phyloP scores from a whole-genome alignment of 2,113 vertebrate genomes.

The Ptilonorhynchus violaceus region DNA sequence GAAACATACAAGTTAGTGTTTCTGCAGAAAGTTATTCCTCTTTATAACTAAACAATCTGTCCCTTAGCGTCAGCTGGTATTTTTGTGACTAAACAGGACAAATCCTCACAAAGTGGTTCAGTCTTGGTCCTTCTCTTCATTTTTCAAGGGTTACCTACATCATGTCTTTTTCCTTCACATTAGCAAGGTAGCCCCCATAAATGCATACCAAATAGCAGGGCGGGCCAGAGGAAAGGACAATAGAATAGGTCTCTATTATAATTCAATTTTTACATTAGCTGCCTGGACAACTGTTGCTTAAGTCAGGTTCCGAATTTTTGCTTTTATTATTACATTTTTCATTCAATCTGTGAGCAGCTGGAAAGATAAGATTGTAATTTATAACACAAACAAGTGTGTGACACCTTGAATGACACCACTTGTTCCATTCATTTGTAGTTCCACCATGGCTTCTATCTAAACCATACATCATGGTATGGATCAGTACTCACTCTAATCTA shows the following conservation, averaged over 20 bases:
- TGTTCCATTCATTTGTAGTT: background rate
- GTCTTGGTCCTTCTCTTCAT: background rate
- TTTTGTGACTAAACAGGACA: background rate
- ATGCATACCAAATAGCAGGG: background rate
- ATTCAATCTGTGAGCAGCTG: background rate
- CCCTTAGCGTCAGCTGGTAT: background rate
- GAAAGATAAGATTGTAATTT: background rate
- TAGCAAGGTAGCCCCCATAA: background rate
- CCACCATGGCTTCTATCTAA: background rate
- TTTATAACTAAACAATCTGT: background rate
- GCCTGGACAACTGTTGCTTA: background rate
- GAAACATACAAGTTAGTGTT: background rate
- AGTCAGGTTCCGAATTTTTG: background rate
- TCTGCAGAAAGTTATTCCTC: background rate
- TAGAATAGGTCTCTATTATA: background rate
- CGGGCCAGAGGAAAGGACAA: background rate
- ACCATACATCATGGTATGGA: background rate
- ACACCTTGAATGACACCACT: accelerated
- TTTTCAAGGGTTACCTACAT: background rate
- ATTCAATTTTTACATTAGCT: background rate
- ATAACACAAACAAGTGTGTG: background rate
- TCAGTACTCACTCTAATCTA: background rate
- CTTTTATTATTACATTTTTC: background rate
- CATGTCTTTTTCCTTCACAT: background rate
- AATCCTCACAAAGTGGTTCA: background rate